Evolutionary conservation across 2,797 vertebrate genomes (phyloP), one percentile per base, ranked within the genome.

Genomic region (Amblyraja radiata): DNA sequence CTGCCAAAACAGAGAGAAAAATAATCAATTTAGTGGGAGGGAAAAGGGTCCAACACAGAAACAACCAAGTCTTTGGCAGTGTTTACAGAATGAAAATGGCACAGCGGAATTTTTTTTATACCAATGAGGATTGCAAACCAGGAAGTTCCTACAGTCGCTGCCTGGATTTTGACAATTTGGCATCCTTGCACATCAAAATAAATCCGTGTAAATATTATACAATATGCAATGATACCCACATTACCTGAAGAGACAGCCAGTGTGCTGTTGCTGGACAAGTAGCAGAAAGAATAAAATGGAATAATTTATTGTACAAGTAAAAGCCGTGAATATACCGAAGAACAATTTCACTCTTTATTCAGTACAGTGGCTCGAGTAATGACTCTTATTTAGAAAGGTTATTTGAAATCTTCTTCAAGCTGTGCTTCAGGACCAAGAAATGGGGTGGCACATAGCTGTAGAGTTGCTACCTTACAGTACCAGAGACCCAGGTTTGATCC

Each of bases 1-100:
- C 99, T 99, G 95, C 25, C 94, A 93, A 94, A 28, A 93, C 21
- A 68, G 71, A 74, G 21, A 25, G 21, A 25, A 93, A 74, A 18
- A 63, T 4, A 16, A 3, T n/a, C 39, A 80, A 9, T 76, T n/a
- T 61, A 93, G 61, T 93, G 77, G 2, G 46, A 46, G 46, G 5
- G 79, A 93, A 93, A 23, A 54, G 9, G 14, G 39, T 90, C 25
- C 3, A 90, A n/a, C 23, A 23, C 39, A 81, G 23, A 81, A 46
- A 21, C 16, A 21, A 81, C 14, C 0, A 28, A 25, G 1, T 21
- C 16, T 23, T 81, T 21, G 54, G 80, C 23, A 68, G 2, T 90
- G 23, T 46, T 71, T 54, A 23, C 63, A 71, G 36, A 90, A 73
- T 73, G 32, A 71, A 46, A 39, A 28, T 84, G 11, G 81, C 58